Base-by-base conservation (phyloP, 2,113 vertebrate genomes). In the Prionailurus bengalensis region DNA sequence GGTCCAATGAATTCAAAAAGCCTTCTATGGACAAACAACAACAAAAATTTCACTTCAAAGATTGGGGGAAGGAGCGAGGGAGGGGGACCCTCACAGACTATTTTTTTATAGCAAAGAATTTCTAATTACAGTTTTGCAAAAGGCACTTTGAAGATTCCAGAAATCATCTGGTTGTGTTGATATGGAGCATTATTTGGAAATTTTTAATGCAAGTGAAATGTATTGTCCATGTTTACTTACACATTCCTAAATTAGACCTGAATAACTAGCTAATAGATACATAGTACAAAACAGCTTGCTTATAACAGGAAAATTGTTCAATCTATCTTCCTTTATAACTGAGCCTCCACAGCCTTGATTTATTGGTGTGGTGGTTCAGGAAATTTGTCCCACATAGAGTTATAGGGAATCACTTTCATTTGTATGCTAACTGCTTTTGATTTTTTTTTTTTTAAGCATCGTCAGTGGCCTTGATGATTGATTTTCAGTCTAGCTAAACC, bases 351-450 rank as follows among this genome's bases (percentile, higher is more conserved):
- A 92, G 68, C 42, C 88, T 97, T 98, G 97, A 98, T 97, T 98
- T 98, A 98, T 98, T 83, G 94, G 95, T 97, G 55, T 82, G 31
- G 96, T 85, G 31, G 96, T 84, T 94, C 68, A 94, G 85, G 88
- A 98, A 96, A 98, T 97, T 84, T 98, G 94, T 91, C 97, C 97
- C 89, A 91, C 68, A 85, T 31, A 97, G 81, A 91, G 89, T 96
- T 98, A 96, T 90, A 98, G 95, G 91, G 97, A 97, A 97, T 96
- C 95, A 91, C 89, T 97, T 97, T 96, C 97, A 98, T 98, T 97
- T 98, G 97, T 97, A 98, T 97, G 95, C 97, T 98, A 98, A 98
- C 97, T 97, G 95, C 94, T 97, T 97, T 98, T 97, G 97, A 98
- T 97, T 97, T 98, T 97, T 97, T 88, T 97, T 89, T 71, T 93